Evolutionary conservation across 2,888 invertebrate genomes (phyloP).

Genomic region (Alitta virens): DNA sequence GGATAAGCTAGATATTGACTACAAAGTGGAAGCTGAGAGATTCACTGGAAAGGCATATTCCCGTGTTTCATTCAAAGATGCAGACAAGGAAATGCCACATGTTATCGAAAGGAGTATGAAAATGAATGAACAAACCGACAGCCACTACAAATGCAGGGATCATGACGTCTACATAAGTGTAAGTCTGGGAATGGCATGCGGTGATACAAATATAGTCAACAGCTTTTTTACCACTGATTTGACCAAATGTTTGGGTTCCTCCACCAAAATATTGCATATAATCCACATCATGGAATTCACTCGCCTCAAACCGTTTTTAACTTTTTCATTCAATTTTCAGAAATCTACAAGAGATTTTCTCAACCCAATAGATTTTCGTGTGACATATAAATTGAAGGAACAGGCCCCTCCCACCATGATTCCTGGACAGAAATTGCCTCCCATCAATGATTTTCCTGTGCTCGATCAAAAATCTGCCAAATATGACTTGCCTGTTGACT

Average conservation of each 20-base stretch:
- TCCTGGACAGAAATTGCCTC: slow-evolving; percentile 61
- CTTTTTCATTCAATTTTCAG: slow-evolving; percentile 33
- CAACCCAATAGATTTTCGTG: slow-evolving; percentile 65
- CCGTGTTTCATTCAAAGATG: slow-evolving; percentile 24
- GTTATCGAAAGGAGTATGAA: slow-evolving; percentile 9
- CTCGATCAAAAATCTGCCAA: slow-evolving; percentile 83
- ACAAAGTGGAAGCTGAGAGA: slow-evolving; percentile 44
- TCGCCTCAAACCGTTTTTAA: too few relatives aligned
- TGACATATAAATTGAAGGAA: slow-evolving; percentile 74
- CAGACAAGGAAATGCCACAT: background rate
- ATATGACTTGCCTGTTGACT: slow-evolving; percentile 67
- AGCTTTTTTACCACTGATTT: too few relatives aligned
- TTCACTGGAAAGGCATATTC: slow-evolving; percentile 23
- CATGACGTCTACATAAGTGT: slow-evolving; percentile 18
- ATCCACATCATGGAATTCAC: too few relatives aligned
- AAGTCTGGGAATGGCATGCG: background rate
- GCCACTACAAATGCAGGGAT: slow-evolving; percentile 12
- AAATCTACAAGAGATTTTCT: slow-evolving; percentile 55
- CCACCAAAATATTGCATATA: too few relatives aligned
- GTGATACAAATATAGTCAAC: too few relatives aligned
- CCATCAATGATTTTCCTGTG: slow-evolving; percentile 79
- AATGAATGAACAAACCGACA: slow-evolving; percentile 14
- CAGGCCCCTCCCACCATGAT: slow-evolving; percentile 33
- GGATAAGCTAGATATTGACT: slow-evolving; percentile 33
- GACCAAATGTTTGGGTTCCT: too few relatives aligned